Percentiles rank a stretch among this genome's conserved stretches.
Conservation (phyloP, 2,113 vertebrate species). For the Callospermophilus lateralis region DNA sequence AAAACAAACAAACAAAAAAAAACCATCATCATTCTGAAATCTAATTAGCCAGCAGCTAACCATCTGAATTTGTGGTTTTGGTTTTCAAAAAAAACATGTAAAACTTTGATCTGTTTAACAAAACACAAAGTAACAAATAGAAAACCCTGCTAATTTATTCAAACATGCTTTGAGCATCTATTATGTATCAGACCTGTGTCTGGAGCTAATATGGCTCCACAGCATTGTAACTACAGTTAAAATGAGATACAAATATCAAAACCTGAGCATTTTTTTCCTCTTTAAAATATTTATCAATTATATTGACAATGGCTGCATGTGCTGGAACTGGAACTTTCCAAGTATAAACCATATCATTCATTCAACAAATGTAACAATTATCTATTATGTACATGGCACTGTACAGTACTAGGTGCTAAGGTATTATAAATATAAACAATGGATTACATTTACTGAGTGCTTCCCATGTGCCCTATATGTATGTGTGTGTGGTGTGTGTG, state of each 20-base stretch:
- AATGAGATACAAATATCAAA: constrained; percentile 20
- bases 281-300: constrained; percentile 36
- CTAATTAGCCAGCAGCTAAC: constrained; percentile 10
- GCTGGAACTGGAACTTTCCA: not conserved
- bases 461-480: not conserved
- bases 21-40: not conserved
- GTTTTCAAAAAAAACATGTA: constrained; percentile 44
- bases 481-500: too few relatives aligned
- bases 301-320: not conserved
- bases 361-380: not conserved
- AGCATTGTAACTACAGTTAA: not conserved
- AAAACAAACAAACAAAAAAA: not conserved
- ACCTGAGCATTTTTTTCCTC: not conserved
- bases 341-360: not conserved
- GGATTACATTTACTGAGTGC: not conserved
- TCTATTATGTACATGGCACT: not conserved
- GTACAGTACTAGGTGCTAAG: not conserved
- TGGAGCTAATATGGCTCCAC: not conserved
- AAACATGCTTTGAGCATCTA: not conserved
- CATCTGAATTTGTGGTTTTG: constrained; percentile 21
- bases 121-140: constrained; percentile 18
- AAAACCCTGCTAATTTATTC: constrained; percentile 42
- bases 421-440: not conserved
- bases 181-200: not conserved
- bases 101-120: constrained; percentile 2